These are phyloP conservation scores for Callyntrura sp. DNA, from an alignment of 2,888 invertebrate species.

Conservation along the genomic window DNA sequence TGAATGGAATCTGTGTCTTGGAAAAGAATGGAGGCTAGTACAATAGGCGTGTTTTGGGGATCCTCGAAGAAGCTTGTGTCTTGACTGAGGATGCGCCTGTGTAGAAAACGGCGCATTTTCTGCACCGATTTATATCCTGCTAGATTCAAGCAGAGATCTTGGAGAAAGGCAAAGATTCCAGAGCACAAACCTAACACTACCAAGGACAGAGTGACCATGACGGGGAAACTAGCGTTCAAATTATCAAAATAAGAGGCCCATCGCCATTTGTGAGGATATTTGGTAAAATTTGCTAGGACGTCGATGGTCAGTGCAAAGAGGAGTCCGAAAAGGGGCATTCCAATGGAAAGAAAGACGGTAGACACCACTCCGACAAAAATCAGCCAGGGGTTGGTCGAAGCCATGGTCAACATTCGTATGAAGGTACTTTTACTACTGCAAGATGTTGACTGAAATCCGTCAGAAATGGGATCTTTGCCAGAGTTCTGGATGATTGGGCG, in stretches of 20 bases:
- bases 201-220: background rate
- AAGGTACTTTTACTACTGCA: background rate
- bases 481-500: background rate
- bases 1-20: slow-evolving; percentile 62
- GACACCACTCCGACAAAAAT: slow-evolving; percentile 23
- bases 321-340: slow-evolving; percentile 65
- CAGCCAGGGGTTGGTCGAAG: slow-evolving; percentile 5
- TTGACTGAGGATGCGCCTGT: slow-evolving; percentile 61
- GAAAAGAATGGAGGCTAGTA: slow-evolving; percentile 56
- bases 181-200: slow-evolving; percentile 1
- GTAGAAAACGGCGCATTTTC: slow-evolving; percentile 54
- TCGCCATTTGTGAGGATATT: slow-evolving; percentile 49
- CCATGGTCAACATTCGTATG: slow-evolving; percentile 19
- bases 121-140: slow-evolving; percentile 34
- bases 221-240: background rate
- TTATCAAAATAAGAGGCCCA: background rate
- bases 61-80: slow-evolving; percentile 72
- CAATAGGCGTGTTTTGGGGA: slow-evolving; percentile 43
- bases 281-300: background rate
- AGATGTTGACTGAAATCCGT: background rate
- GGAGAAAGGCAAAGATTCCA: slow-evolving; percentile 53
- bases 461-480: background rate
- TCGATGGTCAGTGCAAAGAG: slow-evolving; percentile 60
- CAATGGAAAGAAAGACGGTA: slow-evolving; percentile 51
- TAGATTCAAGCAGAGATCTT: slow-evolving; percentile 52